Conservation (phyloP, 2,113 vertebrate genomes). For the Chlorodrepanis virens region DNA sequence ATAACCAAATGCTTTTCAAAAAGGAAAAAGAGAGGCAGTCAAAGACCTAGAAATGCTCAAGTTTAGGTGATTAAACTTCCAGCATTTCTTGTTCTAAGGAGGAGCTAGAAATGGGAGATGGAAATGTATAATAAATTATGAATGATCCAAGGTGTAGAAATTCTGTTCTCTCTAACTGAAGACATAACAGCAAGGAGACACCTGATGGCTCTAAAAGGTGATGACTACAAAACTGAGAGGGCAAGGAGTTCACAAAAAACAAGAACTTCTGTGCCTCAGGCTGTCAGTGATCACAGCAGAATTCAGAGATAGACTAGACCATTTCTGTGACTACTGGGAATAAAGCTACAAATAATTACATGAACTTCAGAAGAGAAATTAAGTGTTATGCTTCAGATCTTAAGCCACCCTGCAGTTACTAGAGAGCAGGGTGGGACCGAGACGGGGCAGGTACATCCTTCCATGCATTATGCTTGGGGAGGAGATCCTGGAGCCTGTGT, state of each 20-base stretch:
- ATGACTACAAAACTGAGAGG: background rate
- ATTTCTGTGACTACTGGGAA: background rate
- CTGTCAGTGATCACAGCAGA: background rate
- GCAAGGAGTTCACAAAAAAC: background rate
- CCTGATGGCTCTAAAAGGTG: background rate
- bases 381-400: background rate
- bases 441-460: background rate
- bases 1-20: background rate
- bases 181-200: background rate
- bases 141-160: background rate
- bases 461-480: fast-evolving
- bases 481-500: fast-evolving
- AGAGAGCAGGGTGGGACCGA: background rate
- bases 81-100: background rate
- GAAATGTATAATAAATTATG: background rate
- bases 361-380: background rate
- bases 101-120: background rate
- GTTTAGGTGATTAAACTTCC: background rate
- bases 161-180: background rate
- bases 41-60: background rate
- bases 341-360: background rate
- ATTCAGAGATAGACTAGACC: background rate
- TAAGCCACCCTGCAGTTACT: background rate
- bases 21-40: background rate
- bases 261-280: background rate